A percentile compares a stretch with the other conserved stretches of the same genome.
These are phyloP conservation scores for Anthopleura sola DNA, from an alignment of 64 coral and sea anemone species.

Conservation along the genomic window DNA sequence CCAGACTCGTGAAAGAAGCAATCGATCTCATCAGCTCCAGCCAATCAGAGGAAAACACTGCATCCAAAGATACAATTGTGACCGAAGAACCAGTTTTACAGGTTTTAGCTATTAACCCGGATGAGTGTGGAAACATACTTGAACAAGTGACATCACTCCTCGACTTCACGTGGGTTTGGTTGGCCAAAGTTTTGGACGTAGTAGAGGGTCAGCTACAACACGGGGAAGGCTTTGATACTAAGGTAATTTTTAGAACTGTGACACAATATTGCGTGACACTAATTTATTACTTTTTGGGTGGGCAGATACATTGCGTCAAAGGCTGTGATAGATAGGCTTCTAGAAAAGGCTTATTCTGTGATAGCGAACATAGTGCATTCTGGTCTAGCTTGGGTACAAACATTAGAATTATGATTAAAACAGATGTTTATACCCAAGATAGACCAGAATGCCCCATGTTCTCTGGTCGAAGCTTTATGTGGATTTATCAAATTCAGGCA, in stretches of 20 bases:
- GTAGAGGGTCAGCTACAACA: constrained; percentile 76
- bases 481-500: no score
- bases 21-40: constrained; percentile 45
- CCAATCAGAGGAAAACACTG: neutral
- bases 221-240: constrained; percentile 78
- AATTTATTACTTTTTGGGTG: no score
- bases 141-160: constrained; percentile 30
- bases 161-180: constrained; percentile 73
- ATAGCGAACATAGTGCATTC: neutral
- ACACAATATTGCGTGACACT: neutral
- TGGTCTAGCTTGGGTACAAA: neutral
- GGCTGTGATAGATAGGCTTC: neutral
- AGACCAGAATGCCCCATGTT: no score
- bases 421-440: no score
- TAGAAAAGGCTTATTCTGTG: no score
- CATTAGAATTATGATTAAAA: neutral
- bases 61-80: constrained; percentile 8
- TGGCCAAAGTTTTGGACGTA: constrained; percentile 62
- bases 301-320: no score
- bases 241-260: constrained; percentile 30
- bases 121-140: constrained; percentile 45
- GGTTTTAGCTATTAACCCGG: constrained; percentile 17
- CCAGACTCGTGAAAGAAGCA: constrained; percentile 73
- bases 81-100: constrained; percentile 41
- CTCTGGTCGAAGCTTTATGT: no score